Base-by-base conservation (phyloP, 1,140 invertebrate genomes). In the Drosophila punjabiensis region DNA sequence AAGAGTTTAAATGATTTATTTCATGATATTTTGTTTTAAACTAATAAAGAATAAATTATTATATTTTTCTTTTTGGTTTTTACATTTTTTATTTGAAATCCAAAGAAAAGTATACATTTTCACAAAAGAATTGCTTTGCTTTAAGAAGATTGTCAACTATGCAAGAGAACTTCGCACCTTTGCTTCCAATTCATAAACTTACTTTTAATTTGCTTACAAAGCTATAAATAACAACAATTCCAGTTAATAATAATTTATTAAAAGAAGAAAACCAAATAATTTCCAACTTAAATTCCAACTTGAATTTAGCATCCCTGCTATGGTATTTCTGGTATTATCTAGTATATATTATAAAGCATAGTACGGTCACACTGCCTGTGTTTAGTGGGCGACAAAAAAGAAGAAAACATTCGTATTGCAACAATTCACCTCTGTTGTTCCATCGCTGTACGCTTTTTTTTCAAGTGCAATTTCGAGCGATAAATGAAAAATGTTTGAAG, bases 401-500 rank as follows among this genome's bases (percentile, higher is more conserved):
- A 56, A 53, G 37, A 56, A 56, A 56, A 56, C 55, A 39, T 56
- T 53, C 50, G 16, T 52, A 52, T 52, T 56, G 35, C 53, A 58
- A 58, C 55, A 58, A 58, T 56, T 56, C 55, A 39, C 35, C 53
- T 58, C 55, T 37, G 48, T 52, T n/a, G 47, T 30, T 53, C 52
- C 52, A 53, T 20, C 35, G 55, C 55, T 11, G 55, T 39, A 39
- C 35, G 14, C 13, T 16, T 68, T 68, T 68, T 68, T 68, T 68
- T 68, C 43, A 35, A 48, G 65, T 68, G 65, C 58, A 32, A 68
- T 37, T 63, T 63, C 14, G n/a, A 10, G 41, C 43, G 37, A 65
- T 65, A 65, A 58, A 58, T 58, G n/a, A 67, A 53, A 67, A 37
- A 28, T 67, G 39, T 47, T 63, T 63, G 6, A 45, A 45, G 37